Evolutionary conservation across 1,140 invertebrate genomes (phyloP).

Genomic region (Bombus superbus): DNA sequence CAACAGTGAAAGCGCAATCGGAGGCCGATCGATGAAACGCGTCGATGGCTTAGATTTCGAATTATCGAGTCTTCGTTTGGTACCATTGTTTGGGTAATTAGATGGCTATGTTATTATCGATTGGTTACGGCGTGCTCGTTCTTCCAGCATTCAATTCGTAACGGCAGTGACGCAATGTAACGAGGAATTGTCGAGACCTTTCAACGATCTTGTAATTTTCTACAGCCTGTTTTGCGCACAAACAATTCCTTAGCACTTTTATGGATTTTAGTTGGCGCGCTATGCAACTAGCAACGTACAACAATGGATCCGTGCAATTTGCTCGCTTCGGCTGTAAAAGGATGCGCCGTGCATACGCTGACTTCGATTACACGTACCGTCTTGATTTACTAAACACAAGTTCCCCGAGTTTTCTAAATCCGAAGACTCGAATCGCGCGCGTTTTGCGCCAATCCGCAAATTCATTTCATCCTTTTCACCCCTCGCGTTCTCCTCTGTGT

Average conservation of each 20-base stretch:
- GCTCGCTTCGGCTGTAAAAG: neutral
- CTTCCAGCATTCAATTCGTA: neutral
- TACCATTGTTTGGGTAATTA: neutral
- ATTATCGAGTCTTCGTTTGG: neutral
- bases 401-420: too few relatives aligned
- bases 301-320: neutral
- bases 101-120: neutral
- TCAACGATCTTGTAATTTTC: neutral
- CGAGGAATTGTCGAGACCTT: neutral
- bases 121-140: neutral
- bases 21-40: neutral
- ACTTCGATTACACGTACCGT: too few relatives aligned
- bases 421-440: too few relatives aligned
- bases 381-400: too few relatives aligned
- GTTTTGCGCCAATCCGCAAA: too few relatives aligned
- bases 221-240: neutral
- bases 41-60: neutral
- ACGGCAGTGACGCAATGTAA: neutral
- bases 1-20: neutral
- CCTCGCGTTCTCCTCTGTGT: fast-evolving
- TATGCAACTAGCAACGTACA: neutral
- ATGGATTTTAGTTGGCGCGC: neutral
- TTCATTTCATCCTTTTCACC: too few relatives aligned
- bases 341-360: neutral
- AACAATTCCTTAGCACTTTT: neutral